Conservation (phyloP, 2,797 vertebrate genomes). For the Choloepus didactylus region DNA sequence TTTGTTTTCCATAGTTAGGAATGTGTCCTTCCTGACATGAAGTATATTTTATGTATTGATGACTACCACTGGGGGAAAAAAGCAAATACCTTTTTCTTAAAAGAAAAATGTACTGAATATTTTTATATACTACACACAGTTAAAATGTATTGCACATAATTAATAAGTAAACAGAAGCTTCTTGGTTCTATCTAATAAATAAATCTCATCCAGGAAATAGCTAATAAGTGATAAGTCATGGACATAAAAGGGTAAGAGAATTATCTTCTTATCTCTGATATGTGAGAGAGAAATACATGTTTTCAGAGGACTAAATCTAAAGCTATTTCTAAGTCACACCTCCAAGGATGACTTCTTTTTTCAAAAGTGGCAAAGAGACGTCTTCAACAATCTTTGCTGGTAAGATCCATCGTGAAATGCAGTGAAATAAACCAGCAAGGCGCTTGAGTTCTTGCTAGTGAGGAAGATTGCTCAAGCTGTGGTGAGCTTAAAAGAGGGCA, state of each 20-base stretch:
- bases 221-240: background rate
- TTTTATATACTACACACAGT: background rate
- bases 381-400: background rate
- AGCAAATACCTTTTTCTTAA: background rate
- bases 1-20: background rate
- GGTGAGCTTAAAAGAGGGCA: background rate
- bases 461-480: background rate
- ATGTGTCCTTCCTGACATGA: background rate
- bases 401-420: background rate
- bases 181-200: slow-evolving; percentile 1
- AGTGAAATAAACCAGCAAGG: background rate
- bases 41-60: background rate
- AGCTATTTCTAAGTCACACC: background rate
- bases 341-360: background rate
- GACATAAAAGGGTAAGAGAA: background rate
- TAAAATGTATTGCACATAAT: background rate
- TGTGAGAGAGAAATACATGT: background rate
- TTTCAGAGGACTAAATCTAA: background rate
- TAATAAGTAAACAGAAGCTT: background rate
- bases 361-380: background rate
- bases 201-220: background rate
- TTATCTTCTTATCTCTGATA: background rate
- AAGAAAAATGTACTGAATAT: background rate
- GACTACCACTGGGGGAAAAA: background rate
- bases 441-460: rapidly evolving